Percentiles rank a stretch among this genome's conserved stretches.
Conservation (phyloP, 2,888 invertebrate species). For the Frankliniella fusca region DNA sequence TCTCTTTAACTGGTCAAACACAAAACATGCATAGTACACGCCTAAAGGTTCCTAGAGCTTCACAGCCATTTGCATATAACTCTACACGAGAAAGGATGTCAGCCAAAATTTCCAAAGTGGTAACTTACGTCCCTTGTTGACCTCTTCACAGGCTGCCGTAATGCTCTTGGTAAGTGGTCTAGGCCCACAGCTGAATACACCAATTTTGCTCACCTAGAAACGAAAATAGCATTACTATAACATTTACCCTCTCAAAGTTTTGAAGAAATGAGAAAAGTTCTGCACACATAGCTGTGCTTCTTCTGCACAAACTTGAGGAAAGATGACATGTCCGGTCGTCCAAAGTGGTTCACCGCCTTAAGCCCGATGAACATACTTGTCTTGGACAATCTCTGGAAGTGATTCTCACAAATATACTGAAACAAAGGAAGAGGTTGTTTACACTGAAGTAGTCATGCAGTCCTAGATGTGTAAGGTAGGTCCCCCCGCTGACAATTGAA, state of each 20-base stretch:
- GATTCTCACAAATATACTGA: constrained; percentile 97
- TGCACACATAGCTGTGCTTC: constrained; percentile 90
- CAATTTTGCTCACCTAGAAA: constrained; percentile 89
- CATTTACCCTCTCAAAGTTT: background rate
- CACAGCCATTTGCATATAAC: constrained; percentile 18
- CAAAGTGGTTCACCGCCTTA: constrained; percentile 95
- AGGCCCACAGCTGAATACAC: constrained; percentile 98
- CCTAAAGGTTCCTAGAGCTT: background rate
- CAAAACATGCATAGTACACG: background rate
- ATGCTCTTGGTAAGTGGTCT: constrained; percentile 93
- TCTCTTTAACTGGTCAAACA: background rate
- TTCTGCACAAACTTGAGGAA: constrained; percentile 95
- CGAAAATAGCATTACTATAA: constrained; percentile 27
- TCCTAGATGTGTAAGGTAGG: too few relatives aligned
- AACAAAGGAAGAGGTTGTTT: constrained; percentile 44
- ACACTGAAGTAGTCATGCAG: too few relatives aligned
- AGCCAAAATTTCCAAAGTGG: constrained; percentile 97
- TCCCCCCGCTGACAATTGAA: too few relatives aligned
- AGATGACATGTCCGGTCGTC: constrained; percentile 93
- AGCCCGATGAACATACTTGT: constrained; percentile 93
- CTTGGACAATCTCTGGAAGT: constrained; percentile 90
- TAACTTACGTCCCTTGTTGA: constrained; percentile 84
- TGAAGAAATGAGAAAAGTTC: constrained; percentile 30
- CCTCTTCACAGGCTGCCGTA: constrained; percentile 94
- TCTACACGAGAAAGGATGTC: constrained; percentile 36